phyloP scores from a whole-genome alignment of 2,113 vertebrate genomes.

The Melanerpes aurifrons region DNA sequence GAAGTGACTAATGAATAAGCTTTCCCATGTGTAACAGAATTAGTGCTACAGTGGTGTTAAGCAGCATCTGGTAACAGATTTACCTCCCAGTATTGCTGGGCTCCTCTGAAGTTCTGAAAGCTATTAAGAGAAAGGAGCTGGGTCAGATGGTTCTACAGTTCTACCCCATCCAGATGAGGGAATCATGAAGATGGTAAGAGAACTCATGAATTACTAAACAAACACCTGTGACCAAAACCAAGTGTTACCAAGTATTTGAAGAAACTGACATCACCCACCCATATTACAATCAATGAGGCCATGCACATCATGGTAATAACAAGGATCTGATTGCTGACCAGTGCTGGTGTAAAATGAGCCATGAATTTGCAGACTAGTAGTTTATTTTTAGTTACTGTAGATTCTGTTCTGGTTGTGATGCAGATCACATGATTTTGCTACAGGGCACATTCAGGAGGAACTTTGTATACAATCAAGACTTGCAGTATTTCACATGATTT shows the following conservation, averaged over 20 bases:
- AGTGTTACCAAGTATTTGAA: neutral
- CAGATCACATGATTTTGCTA: neutral
- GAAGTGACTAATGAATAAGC: neutral
- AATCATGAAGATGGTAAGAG: neutral
- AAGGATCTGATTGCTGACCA: neutral
- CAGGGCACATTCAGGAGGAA: neutral
- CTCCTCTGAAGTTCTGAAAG: neutral
- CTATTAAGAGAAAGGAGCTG: neutral
- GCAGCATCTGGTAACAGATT: neutral
- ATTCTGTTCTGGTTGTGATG: neutral
- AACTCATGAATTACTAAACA: neutral
- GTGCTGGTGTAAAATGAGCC: neutral
- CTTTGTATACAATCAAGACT: neutral
- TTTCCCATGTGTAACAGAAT: neutral
- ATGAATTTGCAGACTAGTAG: neutral
- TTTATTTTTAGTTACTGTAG: constrained; percentile 16
- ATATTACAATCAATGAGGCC: neutral
- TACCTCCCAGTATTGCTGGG: neutral
- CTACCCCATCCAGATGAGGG: neutral
- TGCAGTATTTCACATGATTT: neutral
- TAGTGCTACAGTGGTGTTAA: neutral
- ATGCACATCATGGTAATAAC: neutral
- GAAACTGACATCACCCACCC: neutral
- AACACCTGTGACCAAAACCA: neutral
- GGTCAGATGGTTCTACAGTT: neutral